These are phyloP conservation scores for Otus scops DNA, from an alignment of 2,797 vertebrate genomes.

Conservation along the genomic window DNA sequence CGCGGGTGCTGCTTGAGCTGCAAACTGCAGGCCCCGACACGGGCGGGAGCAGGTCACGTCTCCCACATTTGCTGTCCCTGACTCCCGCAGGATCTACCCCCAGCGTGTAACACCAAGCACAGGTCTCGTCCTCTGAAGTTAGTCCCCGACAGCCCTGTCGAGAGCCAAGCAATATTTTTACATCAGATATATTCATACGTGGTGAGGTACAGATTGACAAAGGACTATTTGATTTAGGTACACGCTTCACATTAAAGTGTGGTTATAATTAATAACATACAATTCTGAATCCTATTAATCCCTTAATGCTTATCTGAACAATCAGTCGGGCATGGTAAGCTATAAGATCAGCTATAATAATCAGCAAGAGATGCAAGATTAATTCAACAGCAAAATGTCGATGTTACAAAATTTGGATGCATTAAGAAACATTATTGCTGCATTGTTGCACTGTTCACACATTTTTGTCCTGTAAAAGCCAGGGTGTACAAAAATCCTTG, in stretches of 20 bases:
- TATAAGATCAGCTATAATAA: background rate
- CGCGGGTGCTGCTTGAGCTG: background rate
- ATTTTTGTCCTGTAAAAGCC: background rate
- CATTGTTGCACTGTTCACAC: background rate
- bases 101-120: background rate
- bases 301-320: background rate
- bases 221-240: background rate
- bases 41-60: background rate
- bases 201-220: background rate
- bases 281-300: background rate
- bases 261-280: background rate
- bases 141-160: background rate
- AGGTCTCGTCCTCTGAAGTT: background rate
- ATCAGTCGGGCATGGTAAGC: background rate
- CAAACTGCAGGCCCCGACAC: background rate
- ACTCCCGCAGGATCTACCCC: background rate
- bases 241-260: background rate
- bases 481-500: background rate
- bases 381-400: background rate
- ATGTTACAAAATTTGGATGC: background rate
- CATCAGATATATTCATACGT: background rate
- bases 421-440: background rate
- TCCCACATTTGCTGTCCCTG: background rate
- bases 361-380: background rate
- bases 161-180: background rate